These are phyloP conservation scores for Chirona hameri DNA, from an alignment of 2,888 invertebrate genomes.

Conservation along the genomic window DNA sequence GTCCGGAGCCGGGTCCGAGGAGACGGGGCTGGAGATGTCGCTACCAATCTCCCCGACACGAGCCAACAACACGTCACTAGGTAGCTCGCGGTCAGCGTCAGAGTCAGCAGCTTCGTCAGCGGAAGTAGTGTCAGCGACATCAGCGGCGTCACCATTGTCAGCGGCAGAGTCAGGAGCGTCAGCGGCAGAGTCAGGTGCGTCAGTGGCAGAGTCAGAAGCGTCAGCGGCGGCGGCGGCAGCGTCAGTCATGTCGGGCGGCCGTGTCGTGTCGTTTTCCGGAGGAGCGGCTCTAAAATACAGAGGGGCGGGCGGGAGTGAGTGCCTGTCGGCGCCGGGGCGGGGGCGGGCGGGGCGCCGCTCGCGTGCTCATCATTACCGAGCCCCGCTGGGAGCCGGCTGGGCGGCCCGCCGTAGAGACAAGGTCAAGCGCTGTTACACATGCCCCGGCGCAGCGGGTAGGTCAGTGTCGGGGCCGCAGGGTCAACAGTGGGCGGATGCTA, in stretches of 20 bases:
- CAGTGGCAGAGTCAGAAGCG: no score
- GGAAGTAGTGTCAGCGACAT: not conserved
- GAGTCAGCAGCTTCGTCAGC: not conserved
- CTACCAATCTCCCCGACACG: not conserved
- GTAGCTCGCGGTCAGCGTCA: not conserved
- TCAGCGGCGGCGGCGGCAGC: not conserved
- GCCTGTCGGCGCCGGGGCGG: not conserved
- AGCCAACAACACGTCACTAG: not conserved
- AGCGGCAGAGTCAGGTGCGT: no score
- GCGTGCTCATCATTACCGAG: no score
- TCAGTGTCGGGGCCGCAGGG: conserved; percentile 32
- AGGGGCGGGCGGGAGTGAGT: not conserved
- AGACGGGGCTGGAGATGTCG: no score
- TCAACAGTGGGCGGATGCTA: conserved; percentile 38
- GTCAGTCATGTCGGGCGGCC: no score
- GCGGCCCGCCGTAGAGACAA: not conserved
- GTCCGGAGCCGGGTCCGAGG: not conserved
- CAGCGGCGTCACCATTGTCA: no score
- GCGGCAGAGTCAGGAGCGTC: no score
- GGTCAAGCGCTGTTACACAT: not conserved
- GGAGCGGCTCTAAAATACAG: not conserved
- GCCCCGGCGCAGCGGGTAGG: not conserved
- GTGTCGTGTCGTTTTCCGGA: not conserved
- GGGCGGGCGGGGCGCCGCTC: not conserved
- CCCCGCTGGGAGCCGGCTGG: not conserved